Evolutionary conservation across 1,140 invertebrate species (phyloP).

Genomic region (Hylyphantes graminicola): DNA sequence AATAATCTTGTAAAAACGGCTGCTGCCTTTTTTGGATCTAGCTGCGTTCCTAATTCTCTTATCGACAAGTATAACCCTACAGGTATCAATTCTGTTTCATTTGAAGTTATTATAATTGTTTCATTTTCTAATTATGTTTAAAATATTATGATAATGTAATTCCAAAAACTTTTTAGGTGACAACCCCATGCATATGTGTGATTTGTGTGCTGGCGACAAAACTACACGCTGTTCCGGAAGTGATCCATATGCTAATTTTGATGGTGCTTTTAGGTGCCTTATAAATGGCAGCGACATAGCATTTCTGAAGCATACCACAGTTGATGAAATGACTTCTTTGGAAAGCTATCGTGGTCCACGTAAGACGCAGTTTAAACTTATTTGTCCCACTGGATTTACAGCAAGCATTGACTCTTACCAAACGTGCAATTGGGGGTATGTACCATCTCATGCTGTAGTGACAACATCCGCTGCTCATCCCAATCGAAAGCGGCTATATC

Average conservation of each 20-base stretch:
- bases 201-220: constrained; percentile 84
- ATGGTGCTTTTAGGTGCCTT: constrained; percentile 68
- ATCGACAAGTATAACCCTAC: constrained; percentile 94
- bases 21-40: constrained; percentile 87
- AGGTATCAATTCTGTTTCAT: constrained; percentile 70
- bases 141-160: neutral
- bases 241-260: constrained; percentile 91
- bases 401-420: constrained; percentile 70
- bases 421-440: constrained; percentile 73
- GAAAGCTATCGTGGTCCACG: constrained; percentile 50
- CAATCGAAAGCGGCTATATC: constrained; percentile 74
- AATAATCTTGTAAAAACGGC: constrained; percentile 97
- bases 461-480: constrained; percentile 81
- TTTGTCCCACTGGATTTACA: constrained; percentile 82
- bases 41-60: constrained; percentile 93
- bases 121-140: neutral
- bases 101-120: no score
- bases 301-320: constrained; percentile 89
- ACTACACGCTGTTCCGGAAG: constrained; percentile 79
- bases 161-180: constrained; percentile 71
- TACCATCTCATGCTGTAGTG: constrained; percentile 88
- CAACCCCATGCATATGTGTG: constrained; percentile 84
- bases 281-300: constrained; percentile 82
- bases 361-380: constrained; percentile 78
- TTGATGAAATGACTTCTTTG: constrained; percentile 75